A percentile compares a stretch with the other conserved stretches of the same genome.
These are phyloP conservation scores for Progne subis DNA, from an alignment of 2,113 vertebrate species.

Conservation along the genomic window DNA sequence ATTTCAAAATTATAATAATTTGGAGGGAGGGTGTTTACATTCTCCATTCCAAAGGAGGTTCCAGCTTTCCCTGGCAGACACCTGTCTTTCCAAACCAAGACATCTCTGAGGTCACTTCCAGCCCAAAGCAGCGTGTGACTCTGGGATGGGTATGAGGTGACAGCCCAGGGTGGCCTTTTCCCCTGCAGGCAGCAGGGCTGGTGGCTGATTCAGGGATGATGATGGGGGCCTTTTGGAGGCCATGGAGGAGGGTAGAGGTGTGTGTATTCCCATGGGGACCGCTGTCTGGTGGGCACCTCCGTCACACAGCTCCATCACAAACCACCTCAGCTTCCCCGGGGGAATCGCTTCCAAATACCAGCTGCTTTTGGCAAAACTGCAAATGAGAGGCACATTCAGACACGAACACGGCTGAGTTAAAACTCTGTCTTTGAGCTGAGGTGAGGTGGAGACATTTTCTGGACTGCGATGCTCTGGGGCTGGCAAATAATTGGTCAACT, in stretches of 20 bases:
- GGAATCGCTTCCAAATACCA: accelerated
- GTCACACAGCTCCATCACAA: neutral
- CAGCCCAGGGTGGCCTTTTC: accelerated
- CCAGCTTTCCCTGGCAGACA: neutral
- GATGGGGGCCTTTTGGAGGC: neutral
- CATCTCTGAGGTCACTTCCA: neutral
- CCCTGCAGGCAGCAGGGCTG: neutral
- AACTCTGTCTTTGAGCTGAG: accelerated
- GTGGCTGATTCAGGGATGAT: accelerated
- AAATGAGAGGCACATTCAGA: neutral
- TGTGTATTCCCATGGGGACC: accelerated
- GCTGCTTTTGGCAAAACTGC: neutral
- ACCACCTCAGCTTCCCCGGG: neutral
- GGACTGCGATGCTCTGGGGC: neutral
- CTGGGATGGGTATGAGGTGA: neutral
- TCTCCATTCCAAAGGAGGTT: neutral
- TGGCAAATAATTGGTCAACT: neutral
- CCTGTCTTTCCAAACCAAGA: neutral
- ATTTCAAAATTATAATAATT: neutral
- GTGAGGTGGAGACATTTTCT: neutral
- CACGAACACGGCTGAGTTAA: accelerated
- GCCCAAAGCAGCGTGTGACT: neutral
- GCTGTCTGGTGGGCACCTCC: accelerated
- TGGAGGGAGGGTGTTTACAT: neutral
- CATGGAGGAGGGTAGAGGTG: accelerated